Conservation (phyloP, 2,888 invertebrate species). For the Polylopha cassiicola region DNA sequence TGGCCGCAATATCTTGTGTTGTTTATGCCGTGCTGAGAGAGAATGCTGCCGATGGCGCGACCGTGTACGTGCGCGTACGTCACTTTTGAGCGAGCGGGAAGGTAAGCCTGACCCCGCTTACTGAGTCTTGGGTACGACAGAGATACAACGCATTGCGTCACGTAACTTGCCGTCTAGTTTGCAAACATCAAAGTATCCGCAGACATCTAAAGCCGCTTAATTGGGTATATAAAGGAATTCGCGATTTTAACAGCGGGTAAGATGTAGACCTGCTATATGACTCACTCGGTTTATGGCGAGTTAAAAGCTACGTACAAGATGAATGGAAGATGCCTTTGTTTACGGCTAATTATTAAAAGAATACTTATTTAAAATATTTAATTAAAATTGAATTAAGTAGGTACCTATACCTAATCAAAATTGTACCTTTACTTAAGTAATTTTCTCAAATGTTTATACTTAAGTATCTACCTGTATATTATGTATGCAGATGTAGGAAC, state of each 20-base stretch:
- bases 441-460: too few relatives aligned
- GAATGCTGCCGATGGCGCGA: slow-evolving; percentile 55
- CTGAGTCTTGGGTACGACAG: slow-evolving; percentile 27
- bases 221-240: slow-evolving; percentile 6
- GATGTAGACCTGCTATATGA: slow-evolving; percentile 5
- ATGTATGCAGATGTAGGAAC: too few relatives aligned
- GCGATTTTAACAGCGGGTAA: slow-evolving; percentile 11
- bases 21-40: slow-evolving; percentile 53
- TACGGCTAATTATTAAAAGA: too few relatives aligned
- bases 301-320: too few relatives aligned
- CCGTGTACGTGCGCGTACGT: slow-evolving; percentile 43
- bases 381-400: too few relatives aligned
- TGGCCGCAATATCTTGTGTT: slow-evolving; percentile 37
- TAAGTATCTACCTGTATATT: too few relatives aligned
- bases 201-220: slow-evolving; percentile 3
- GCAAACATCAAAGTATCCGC: slow-evolving; percentile 33
- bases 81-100: slow-evolving; percentile 40
- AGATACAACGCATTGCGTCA: slow-evolving; percentile 34
- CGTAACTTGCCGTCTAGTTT: slow-evolving; percentile 42
- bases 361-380: too few relatives aligned
- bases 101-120: background rate
- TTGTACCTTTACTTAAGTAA: too few relatives aligned
- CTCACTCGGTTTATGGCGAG: slow-evolving; percentile 3
- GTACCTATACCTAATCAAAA: too few relatives aligned
- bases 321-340: too few relatives aligned